phyloP scores from a whole-genome alignment of 2,113 vertebrate species.

The Campylomormyrus tamandua region DNA sequence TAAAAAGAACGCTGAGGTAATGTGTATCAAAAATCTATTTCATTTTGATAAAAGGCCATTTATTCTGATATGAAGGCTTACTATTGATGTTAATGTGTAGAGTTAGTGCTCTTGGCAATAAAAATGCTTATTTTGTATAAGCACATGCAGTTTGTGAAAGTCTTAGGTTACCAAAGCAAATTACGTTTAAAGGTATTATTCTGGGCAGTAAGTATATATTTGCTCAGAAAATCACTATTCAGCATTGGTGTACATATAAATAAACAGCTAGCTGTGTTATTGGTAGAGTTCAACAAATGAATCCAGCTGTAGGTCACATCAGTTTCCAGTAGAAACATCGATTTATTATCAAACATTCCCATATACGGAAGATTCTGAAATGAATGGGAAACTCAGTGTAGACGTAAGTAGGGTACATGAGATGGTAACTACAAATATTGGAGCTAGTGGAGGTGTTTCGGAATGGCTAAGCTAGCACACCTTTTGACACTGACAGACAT shows the following conservation, averaged over 20 bases:
- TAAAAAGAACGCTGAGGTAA: constrained; percentile 46
- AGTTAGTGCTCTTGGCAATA: not conserved
- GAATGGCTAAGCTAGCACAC: not conserved
- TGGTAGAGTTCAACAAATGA: constrained; percentile 22
- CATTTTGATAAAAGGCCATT: not conserved
- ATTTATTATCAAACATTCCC: not conserved
- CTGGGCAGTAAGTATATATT: not conserved
- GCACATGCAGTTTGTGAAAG: not conserved
- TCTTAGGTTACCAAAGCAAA: not conserved
- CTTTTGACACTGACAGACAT: not conserved
- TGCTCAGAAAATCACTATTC: not conserved
- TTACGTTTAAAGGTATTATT: not conserved
- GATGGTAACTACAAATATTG: not conserved
- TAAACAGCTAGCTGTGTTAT: not conserved
- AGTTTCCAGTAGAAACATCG: not conserved
- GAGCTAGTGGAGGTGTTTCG: not conserved
- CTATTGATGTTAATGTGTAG: not conserved
- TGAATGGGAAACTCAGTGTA: not conserved
- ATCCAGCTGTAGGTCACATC: constrained; percentile 49
- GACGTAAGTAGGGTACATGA: not conserved
- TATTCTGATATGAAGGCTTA: not conserved
- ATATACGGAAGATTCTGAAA: not conserved
- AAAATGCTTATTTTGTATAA: not conserved
- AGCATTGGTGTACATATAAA: not conserved
- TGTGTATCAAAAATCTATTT: not conserved